Evolutionary conservation across 35 echinoderm and acorn worm genomes (phyloP), one percentile per base, ranked within the genome.

Genomic region (Eucidaris tribuloides): DNA sequence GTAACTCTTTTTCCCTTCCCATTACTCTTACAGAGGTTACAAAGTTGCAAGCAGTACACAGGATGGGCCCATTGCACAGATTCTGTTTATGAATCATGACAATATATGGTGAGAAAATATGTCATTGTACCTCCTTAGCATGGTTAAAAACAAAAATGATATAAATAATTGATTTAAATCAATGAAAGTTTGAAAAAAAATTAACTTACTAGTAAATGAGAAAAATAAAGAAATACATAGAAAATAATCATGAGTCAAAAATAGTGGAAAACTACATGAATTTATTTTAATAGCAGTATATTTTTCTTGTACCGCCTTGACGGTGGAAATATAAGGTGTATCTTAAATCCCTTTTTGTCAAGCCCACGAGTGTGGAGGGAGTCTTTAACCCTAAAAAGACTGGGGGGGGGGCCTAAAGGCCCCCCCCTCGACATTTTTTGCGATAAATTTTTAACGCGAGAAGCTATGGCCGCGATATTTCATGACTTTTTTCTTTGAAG

Each of bases 51-150:
- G 44, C 3, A 36, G 68, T 24, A 74, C 33, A n/a, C 36, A 74
- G 41, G 68, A 74, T 74, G 68, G 68, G 15, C 68, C 68, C 37
- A 74, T 74, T 20, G 68, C 68, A 17, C 68, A 74, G 25, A 40
- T 74, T 6, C 24, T 74, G 18, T 74, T 42, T 9, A 74, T 74
- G 68, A 74, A 74, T 44, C 68, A 74, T 44, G 41, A 44, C 36
- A 74, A 44, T 35, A 40, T 74, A 18, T 74, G 34, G 68, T 74
- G 24, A 74, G 68, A n/a, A n/a, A n/a, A n/a, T n/a, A n/a, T n/a
- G n/a, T n/a, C 4, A 23, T 64, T 34, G 30, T 64, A 31, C 60
- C 18, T 59, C 0, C 37, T 14, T 64, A 0, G 7, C 13, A 32
- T 27, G 19, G 28, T 15, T 33, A 0, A 29, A 32, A 20, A 59